phyloP scores from a whole-genome alignment of 2,888 invertebrate species.

The Dynastes grantii region DNA sequence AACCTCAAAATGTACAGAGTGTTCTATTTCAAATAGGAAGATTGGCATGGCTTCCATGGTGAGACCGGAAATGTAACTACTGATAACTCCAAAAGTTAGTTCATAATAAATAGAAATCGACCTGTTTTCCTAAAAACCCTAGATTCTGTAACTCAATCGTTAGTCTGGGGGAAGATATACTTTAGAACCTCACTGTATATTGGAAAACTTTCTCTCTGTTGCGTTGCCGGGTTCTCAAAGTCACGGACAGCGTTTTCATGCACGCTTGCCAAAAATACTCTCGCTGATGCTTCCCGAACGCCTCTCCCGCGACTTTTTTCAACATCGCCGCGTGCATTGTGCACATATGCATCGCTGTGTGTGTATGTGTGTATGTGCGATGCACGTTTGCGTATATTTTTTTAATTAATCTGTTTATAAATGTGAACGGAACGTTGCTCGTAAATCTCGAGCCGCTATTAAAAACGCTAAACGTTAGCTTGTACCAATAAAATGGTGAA shows the following conservation, averaged over 20 bases:
- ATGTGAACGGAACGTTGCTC: slow-evolving; percentile 29
- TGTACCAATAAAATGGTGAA: slow-evolving; percentile 43
- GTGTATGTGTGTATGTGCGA: background rate
- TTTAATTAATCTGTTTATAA: slow-evolving; percentile 47
- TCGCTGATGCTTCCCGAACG: background rate
- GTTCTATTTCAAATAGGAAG: no score
- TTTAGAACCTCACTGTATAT: background rate
- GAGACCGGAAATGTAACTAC: no score
- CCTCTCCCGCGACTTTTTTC: background rate
- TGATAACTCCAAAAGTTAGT: no score
- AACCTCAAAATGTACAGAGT: no score
- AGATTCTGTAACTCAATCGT: no score
- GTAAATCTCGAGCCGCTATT: slow-evolving; percentile 42
- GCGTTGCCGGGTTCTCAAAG: slow-evolving; percentile 34
- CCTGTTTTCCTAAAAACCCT: no score
- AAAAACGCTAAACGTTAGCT: slow-evolving; percentile 40
- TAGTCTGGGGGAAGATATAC: no score
- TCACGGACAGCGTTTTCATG: slow-evolving; percentile 39
- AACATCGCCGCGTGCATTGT: slow-evolving; percentile 23
- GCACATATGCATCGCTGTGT: slow-evolving; percentile 6
- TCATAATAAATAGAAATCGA: no score
- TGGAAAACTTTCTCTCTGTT: slow-evolving; percentile 35
- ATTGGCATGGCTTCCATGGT: no score
- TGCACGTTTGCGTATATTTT: slow-evolving; percentile 26
- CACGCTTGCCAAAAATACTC: slow-evolving; percentile 38